Percentiles rank a stretch among this genome's conserved stretches.
phyloP scores from a whole-genome alignment of 2,797 vertebrate genomes.

The Galagoides demidoff region DNA sequence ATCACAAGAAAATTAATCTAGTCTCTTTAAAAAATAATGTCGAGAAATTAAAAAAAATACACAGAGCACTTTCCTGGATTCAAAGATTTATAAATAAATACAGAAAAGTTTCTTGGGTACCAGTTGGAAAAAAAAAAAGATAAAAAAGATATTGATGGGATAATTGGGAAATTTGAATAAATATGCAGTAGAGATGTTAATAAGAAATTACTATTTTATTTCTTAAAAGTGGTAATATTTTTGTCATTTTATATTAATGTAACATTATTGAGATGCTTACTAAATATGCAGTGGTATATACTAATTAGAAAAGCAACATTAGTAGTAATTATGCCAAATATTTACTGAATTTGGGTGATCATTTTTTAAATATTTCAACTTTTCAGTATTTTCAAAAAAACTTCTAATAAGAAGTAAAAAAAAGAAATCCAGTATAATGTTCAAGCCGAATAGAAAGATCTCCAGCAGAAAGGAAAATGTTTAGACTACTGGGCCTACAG shows the following conservation, averaged over 20 bases:
- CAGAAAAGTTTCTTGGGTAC: background rate
- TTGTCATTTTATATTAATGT: background rate
- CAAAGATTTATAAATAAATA: background rate
- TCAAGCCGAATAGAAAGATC: background rate
- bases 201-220: background rate
- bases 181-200: background rate
- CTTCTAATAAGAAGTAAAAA: background rate
- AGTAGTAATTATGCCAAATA: background rate
- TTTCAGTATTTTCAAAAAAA: background rate
- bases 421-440: background rate
- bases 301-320: background rate
- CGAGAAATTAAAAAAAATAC: background rate
- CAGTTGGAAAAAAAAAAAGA: background rate
- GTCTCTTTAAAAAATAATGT: background rate
- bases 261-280: background rate
- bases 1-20: background rate
- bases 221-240: background rate
- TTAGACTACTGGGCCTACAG: background rate
- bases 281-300: background rate
- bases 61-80: background rate
- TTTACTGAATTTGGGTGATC: background rate
- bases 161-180: background rate
- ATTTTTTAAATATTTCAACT: conserved; percentile 1
- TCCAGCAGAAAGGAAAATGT: background rate
- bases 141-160: background rate